phyloP scores from a whole-genome alignment of 2,888 invertebrate species.

The Hartigia nigra region DNA sequence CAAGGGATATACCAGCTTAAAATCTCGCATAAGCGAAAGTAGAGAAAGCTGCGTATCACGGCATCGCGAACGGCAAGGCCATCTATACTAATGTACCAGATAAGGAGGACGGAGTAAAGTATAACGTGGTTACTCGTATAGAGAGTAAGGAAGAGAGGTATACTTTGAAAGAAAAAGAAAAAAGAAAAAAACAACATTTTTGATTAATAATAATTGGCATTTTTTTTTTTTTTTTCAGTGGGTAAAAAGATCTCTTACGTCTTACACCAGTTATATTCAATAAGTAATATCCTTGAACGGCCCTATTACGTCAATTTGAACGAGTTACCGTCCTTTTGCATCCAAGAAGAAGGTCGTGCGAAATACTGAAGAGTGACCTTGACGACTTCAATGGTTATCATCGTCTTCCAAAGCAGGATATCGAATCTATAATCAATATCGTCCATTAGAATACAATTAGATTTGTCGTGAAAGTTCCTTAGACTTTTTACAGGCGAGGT shows the following conservation, averaged over 20 bases:
- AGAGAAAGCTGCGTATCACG: conserved; percentile 55
- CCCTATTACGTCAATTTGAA: neutral
- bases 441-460: neutral
- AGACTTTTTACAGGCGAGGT: neutral
- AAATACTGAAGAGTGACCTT: neutral
- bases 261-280: neutral
- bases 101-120: neutral
- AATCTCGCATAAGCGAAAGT: conserved; percentile 64
- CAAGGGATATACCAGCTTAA: conserved; percentile 37
- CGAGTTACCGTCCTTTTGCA: neutral
- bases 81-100: neutral
- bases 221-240: neutral
- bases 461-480: neutral
- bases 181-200: too few relatives aligned
- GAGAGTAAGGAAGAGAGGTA: neutral
- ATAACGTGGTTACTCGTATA: neutral
- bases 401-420: neutral
- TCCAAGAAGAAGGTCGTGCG: neutral
- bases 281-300: neutral
- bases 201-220: neutral
- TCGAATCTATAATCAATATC: conserved; percentile 4
- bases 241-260: neutral
- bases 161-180: neutral
- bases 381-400: neutral
- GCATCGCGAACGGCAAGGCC: conserved; percentile 13